Base-by-base conservation (phyloP, 1,140 invertebrate genomes). In the Xylocopa sonorina region DNA sequence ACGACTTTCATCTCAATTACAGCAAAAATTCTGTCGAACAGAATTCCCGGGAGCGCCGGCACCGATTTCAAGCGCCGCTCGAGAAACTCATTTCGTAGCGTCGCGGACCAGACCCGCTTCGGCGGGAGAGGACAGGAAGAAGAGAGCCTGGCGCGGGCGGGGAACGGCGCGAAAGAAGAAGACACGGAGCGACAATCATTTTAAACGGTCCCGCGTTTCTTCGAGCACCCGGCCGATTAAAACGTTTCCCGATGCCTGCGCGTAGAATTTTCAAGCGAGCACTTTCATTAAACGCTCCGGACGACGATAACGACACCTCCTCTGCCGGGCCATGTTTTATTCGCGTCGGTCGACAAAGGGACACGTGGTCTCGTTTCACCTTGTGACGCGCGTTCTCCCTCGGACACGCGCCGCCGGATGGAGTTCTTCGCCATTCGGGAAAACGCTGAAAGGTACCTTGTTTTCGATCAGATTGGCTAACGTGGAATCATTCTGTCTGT, bases 231-330 rank as follows among this genome's bases (percentile, higher is more conserved):
- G 69, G 69, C 57, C 74, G 64, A 57, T 77, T 55, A 77, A 69
- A 77, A 77, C 75, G 73, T 78, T 79, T 79, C 38, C 29, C 58
- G 58, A 83, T 77, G 64, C 74, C 46, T n/a, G 74, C 53, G 64
- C 64, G 29, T 53, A 32, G 64, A 69, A 77, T 77, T 72, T 79
- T 79, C 71, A 55, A 51, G 43, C 80, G 71, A 78, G 68, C 55
- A 64, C 69, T 73, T 86, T 85, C 72, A 74, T 78, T 71, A 80
- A 81, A 86, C 82, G 72, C 67, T 29, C 71, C n/a, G n/a, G 50
- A 51, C 38, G 53, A 51, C 64, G 41, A 46, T 57, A 73, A 82
- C 76, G 79, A 73, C 76, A 51, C 32, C 38, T 67, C 38, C n/a
- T 18, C 53, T 4, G 24, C n/a, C 18, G 29, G 38, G 38, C 67